Base-by-base conservation (phyloP, 2,797 vertebrate species). In the Clarias pachynema region DNA sequence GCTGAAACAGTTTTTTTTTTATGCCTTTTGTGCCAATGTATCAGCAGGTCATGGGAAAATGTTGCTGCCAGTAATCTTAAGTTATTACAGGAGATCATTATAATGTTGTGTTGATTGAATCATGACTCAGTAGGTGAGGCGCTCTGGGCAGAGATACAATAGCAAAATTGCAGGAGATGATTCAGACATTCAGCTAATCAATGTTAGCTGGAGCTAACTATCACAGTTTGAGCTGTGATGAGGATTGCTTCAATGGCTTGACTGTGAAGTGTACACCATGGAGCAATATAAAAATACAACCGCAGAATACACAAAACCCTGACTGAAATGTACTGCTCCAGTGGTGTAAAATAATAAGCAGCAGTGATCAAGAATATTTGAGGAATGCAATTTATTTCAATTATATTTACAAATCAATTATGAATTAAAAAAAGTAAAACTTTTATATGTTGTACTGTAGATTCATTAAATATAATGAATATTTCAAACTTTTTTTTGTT, bases 1-100 rank as follows among this genome's bases (percentile, higher is more conserved):
- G 59, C 62, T 70, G 77, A 74, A 70, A 82, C 37, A 34, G 26
- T 34, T 34, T 34, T 34, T 7, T 18, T 78, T 84, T 16, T 0
- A 2, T 84, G n/a, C 79, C 18, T 81, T 26, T 86, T n/a, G 18
- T 72, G 34, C 16, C 49, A n/a, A 22, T 5, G 74, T 59, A 24
- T 60, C 65, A 53, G 22, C 70, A 74, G 34, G 72, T 81, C 70
- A 73, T 62, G 66, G 44, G 12, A 16, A 40, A 40, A 12, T 59
- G 57, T 69, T 40, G 16, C 24, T 49, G 16, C 1, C 53, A 60
- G 66, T 68, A 68, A 66, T 70, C 53, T 70, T 31, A 70, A 20
- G 16, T n/a, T 79, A 70, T 62, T 29, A 44, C 40, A 20, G 6
- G 75, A 79, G 53, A 84, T 79, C 56, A 31, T 70, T n/a, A 60